These are phyloP conservation scores for Typhlomys cinereus DNA, from an alignment of 2,113 vertebrate genomes.

Conservation along the genomic window DNA sequence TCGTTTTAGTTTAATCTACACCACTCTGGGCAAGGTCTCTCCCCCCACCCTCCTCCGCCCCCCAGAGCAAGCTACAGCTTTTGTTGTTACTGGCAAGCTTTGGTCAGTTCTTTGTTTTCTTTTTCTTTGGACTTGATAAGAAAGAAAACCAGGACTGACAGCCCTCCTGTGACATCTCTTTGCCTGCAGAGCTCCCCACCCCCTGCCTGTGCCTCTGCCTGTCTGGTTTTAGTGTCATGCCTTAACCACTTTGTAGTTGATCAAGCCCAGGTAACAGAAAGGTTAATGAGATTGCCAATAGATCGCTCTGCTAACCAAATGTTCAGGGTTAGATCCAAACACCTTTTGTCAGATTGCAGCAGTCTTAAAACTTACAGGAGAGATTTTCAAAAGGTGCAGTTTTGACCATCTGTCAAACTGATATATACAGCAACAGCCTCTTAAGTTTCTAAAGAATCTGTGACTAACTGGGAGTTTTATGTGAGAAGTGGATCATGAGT, in stretches of 20 bases:
- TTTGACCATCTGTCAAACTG: background rate
- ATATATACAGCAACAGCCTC: background rate
- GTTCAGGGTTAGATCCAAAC: slow-evolving; percentile 58
- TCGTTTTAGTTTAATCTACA: slow-evolving; percentile 15
- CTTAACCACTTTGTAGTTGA: background rate
- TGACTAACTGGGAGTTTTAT: background rate
- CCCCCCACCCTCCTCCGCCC: no score
- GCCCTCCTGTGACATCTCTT: background rate
- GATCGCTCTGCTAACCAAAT: slow-evolving; percentile 40
- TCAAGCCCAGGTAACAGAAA: slow-evolving; percentile 53
- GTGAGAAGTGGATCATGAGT: background rate
- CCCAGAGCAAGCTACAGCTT: background rate
- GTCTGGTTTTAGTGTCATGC: background rate
- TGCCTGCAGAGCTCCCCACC: accelerated
- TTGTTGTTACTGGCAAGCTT: background rate
- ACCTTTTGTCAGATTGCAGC: slow-evolving; percentile 63
- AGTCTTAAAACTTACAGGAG: slow-evolving; percentile 52
- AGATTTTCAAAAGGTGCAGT: slow-evolving; percentile 52
- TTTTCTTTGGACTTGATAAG: background rate
- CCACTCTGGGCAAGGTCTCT: background rate
- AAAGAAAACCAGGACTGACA: background rate
- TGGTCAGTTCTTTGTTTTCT: background rate
- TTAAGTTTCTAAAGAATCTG: slow-evolving; percentile 55
- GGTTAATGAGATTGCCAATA: slow-evolving; percentile 35
- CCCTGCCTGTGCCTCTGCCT: background rate